Evolutionary conservation across 2,888 invertebrate species (phyloP).

Genomic region (Drosophila longiperda): DNA sequence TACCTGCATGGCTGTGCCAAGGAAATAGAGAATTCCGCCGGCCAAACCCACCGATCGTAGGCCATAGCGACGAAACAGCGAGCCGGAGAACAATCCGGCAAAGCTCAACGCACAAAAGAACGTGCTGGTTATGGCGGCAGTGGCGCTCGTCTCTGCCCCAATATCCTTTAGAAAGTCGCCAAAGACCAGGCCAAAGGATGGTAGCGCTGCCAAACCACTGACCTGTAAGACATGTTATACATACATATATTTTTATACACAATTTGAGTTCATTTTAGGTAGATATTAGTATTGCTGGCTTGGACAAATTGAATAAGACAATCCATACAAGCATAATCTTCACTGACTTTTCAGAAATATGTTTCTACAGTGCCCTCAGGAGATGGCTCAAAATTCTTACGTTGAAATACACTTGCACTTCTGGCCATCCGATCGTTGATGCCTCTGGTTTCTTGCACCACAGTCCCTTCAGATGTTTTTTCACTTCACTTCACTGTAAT

Average conservation of each 20-base stretch:
- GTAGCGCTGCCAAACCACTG: conserved; percentile 88
- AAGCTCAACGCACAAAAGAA: conserved; percentile 86
- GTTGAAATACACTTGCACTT: not conserved
- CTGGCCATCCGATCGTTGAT: too few species aligned
- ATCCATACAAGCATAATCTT: not conserved
- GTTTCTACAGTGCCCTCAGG: not conserved
- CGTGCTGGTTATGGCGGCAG: conserved; percentile 89
- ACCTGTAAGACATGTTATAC: conserved; percentile 85
- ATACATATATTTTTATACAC: not conserved
- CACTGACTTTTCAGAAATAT: not conserved
- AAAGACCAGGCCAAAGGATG: conserved; percentile 90
- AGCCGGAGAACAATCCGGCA: conserved; percentile 88
- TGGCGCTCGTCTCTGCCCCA: conserved; percentile 89
- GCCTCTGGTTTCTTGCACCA: too few species aligned
- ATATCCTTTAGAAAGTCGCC: conserved; percentile 88
- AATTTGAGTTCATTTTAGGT: not conserved
- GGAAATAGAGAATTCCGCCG: conserved; percentile 88
- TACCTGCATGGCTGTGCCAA: conserved; percentile 88
- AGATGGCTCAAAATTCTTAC: not conserved
- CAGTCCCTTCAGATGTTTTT: too few species aligned
- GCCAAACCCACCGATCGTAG: conserved; percentile 89
- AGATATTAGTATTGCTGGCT: not conserved
- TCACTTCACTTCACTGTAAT: not conserved
- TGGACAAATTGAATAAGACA: too few species aligned
- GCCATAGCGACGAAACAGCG: conserved; percentile 88